Conservation (phyloP, 1,140 invertebrate species). For the Teleogryllus occipitalis region DNA sequence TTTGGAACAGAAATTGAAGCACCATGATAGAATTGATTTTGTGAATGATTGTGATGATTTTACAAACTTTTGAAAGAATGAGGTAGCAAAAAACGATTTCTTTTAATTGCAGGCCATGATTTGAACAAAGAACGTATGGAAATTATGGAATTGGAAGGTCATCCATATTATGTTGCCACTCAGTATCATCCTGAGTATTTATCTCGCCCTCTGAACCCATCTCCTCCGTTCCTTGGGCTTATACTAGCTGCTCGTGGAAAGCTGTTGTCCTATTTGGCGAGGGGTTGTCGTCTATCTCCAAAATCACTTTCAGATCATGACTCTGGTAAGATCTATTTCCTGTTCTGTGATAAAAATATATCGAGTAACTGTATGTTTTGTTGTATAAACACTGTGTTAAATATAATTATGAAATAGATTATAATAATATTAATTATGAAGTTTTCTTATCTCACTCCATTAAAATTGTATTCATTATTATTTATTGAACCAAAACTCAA, state of each 20-base stretch:
- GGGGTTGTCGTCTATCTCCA: conserved; percentile 17
- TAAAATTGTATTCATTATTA: no score
- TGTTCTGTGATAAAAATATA: no score
- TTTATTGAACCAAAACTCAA: no score
- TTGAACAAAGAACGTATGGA: conserved; percentile 73
- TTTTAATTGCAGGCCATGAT: conserved; percentile 48
- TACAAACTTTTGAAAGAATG: neutral
- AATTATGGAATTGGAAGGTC: conserved; percentile 60
- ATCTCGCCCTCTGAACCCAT: conserved; percentile 85
- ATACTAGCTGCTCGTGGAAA: conserved; percentile 77
- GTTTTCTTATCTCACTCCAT: no score
- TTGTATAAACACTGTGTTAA: no score
- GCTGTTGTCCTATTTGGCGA: conserved; percentile 52
- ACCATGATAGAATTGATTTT: no score
- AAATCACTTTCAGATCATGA: conserved; percentile 14
- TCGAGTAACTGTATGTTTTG: no score
- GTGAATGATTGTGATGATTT: no score
- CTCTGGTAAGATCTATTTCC: conserved; percentile 1
- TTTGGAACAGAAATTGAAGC: no score
- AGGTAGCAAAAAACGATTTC: conserved; percentile 7
- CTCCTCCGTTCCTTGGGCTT: conserved; percentile 91
- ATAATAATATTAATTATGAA: no score
- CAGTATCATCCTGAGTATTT: conserved; percentile 98
- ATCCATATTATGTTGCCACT: conserved; percentile 90
- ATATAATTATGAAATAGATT: no score